Evolutionary conservation across 2,797 vertebrate species (phyloP), one percentile per base, ranked within the genome.

Genomic region (Microctenopoma lineatum): DNA sequence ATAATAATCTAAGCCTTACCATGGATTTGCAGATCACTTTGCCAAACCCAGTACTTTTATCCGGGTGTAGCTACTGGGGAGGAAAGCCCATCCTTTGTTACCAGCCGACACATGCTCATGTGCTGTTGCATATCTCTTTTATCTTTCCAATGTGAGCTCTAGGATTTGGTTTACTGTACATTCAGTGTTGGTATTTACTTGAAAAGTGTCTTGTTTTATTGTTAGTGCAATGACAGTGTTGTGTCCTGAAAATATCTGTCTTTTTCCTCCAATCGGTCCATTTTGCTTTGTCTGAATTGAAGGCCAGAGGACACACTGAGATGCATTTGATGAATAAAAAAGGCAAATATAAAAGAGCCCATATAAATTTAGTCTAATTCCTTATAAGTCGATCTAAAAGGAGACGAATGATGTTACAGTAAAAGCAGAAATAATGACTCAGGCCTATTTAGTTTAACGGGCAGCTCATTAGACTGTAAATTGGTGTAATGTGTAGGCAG

Each of bases 31-130:
- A 63, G 32, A 59, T 60, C 53, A 39, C 36, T 58, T 50, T 56
- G 48, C 12, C 52, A 52, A 64, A 21, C 8, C 38, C 34, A 12
- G 55, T 44, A 73, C 55, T 78, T 80, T 62, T n/a, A 51, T 52
- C 50, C 45, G 36, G 14, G 63, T 50, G 68, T 11, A 41, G 66
- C 59, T 60, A 45, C 46, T 59, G 73, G 32, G 57, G 74, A 70
- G 29, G 46, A 65, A 64, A 65, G 57, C 58, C 52, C 62, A 56
- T 89, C 84, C 83, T 90, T 92, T 91, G 88, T 91, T 89, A 81
- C 70, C 57, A 61, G 68, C 63, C 16, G 12, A 70, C 73, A 81
- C 80, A 84, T 80, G 83, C 77, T 79, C 70, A 84, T 56, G 36
- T 70, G 15, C 55, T 59, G 70, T 38, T 25, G 26, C 52, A 15